Evolutionary conservation across 1,140 invertebrate genomes (phyloP).

Genomic region (Aradophagus sp.): DNA sequence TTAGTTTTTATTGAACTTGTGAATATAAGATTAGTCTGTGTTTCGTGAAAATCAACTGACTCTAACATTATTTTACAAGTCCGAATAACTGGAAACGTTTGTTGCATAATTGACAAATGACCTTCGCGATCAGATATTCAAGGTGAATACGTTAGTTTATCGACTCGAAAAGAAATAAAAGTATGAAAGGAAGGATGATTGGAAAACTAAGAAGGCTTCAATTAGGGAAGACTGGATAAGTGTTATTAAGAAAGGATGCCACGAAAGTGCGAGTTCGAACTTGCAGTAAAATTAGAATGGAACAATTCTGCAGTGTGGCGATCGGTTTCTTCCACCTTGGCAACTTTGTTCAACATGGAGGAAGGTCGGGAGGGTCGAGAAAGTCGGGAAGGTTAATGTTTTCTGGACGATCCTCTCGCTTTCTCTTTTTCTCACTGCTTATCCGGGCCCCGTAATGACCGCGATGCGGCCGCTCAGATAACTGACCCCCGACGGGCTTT

Average conservation of each 20-base stretch:
- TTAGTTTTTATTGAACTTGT: too few species aligned
- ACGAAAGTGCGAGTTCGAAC: conserved; percentile 22
- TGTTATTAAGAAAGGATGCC: conserved; percentile 16
- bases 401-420: conserved; percentile 40
- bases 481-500: conserved; percentile 19
- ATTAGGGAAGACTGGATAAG: too few species aligned
- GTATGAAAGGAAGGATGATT: too few species aligned
- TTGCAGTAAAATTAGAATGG: conserved; percentile 35
- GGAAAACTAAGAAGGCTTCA: too few species aligned
- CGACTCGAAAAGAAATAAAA: too few species aligned
- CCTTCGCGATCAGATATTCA: too few species aligned
- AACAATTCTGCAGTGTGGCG: conserved; percentile 18
- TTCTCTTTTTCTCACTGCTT: conserved; percentile 37
- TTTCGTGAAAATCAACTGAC: too few species aligned
- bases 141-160: too few species aligned
- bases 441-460: conserved; percentile 17
- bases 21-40: too few species aligned
- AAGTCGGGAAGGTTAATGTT: conserved; percentile 48
- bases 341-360: conserved; percentile 25
- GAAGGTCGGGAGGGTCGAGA: conserved; percentile 40
- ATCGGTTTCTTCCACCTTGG: conserved; percentile 36
- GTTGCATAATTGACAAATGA: too few species aligned
- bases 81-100: too few species aligned
- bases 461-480: conserved; percentile 23
- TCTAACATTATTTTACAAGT: too few species aligned